Evolutionary conservation across 1,140 invertebrate genomes (phyloP), one percentile per base, ranked within the genome.

Genomic region (Stegodyphus dumicola): DNA sequence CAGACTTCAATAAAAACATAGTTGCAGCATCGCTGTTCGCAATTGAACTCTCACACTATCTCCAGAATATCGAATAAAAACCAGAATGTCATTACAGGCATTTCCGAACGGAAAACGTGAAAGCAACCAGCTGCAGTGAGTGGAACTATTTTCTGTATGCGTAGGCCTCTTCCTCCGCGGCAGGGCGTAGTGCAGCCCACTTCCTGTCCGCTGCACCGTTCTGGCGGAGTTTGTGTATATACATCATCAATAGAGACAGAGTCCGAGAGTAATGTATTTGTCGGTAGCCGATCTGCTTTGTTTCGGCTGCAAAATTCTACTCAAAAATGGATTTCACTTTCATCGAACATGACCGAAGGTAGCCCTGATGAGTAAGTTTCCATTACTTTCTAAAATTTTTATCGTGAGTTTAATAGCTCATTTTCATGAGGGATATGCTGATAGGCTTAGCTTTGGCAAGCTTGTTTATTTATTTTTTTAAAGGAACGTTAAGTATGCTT

Each of bases 301-400:
- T 33, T 33, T 33, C 18, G 53, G 71, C 13, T 54, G 70, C 33
- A 75, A 66, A 75, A 71, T 51, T 64, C 18, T 65, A 75, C 51
- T 53, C 0, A 54, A 83, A 75, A 60, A 83, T 83, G 80, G 56
- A 48, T 56, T 64, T 54, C 51, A 15, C 17, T n/a, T 48, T 7
- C 9, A 74, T 51, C 18, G 69, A 83, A 66, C 49, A 83, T 83
- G 80, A 60, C 52, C 70, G 80, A 83, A 83, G 80, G 18, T 83
- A 83, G 80, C 80, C 64, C 60, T 13, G 80, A 83, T 15, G 80
- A 83, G 80, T 83, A 66, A 66, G 80, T 83, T 66, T 13, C 17
- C 4, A 10, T 83, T 75, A 52, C 7, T 18, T 77, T 7, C 11
- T 13, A 51, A 52, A 60, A 74, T 60, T 18, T 71, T 71, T 51